These are phyloP conservation scores for Polyommatus iphigenia DNA, from an alignment of 2,888 invertebrate genomes.

Conservation along the genomic window DNA sequence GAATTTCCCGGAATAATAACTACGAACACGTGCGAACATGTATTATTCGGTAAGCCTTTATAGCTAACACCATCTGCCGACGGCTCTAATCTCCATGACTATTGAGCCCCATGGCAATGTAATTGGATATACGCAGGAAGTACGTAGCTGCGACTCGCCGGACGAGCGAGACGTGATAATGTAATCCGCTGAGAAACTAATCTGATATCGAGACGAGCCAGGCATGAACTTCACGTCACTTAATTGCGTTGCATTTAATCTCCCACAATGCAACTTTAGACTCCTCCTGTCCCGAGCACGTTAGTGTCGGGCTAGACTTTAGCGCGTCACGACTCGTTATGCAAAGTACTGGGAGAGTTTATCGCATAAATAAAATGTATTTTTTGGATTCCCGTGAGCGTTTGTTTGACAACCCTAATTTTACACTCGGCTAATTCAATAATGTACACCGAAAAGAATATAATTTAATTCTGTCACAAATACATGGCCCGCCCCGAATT, in stretches of 20 bases:
- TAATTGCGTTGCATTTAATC: slow-evolving; percentile 77
- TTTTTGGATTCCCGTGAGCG: slow-evolving; percentile 26
- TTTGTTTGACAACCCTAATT: slow-evolving; percentile 54
- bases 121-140: slow-evolving; percentile 59
- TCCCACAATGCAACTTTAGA: slow-evolving; percentile 69
- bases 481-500: slow-evolving; percentile 73
- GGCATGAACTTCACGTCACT: slow-evolving; percentile 63
- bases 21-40: slow-evolving; percentile 10
- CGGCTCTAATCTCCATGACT: slow-evolving; percentile 63
- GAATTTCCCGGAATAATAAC: background rate
- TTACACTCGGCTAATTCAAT: slow-evolving; percentile 71
- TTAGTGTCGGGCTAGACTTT: slow-evolving; percentile 26
- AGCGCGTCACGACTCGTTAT: slow-evolving; percentile 23
- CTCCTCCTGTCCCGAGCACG: slow-evolving; percentile 54
- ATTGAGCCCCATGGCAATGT: slow-evolving; percentile 59
- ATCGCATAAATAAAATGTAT: slow-evolving; percentile 2
- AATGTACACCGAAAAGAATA: slow-evolving; percentile 65
- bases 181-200: slow-evolving; percentile 71
- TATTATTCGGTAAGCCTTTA: slow-evolving; percentile 12
- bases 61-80: slow-evolving; percentile 43
- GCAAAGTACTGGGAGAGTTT: background rate
- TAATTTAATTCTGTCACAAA: slow-evolving; percentile 67
- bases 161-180: slow-evolving; percentile 63
- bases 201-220: slow-evolving; percentile 71
- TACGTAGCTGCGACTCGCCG: slow-evolving; percentile 41